Evolutionary conservation across 2,888 invertebrate genomes (phyloP).

Genomic region (Pseudanteris insignis): DNA sequence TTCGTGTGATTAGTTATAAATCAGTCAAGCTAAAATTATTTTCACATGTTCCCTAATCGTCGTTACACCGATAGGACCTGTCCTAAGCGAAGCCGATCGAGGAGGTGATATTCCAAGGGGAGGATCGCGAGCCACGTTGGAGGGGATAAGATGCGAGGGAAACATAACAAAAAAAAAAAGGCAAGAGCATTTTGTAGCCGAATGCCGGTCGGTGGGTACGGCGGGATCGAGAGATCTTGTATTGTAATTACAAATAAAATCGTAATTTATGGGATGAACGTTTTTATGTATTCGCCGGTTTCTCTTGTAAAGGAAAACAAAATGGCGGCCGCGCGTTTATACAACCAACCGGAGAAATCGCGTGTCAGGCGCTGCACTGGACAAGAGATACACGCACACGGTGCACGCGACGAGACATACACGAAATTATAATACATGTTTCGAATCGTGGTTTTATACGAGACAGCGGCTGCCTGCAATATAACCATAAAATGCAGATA

Average conservation of each 20-base stretch:
- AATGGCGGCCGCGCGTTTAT: conserved; percentile 27
- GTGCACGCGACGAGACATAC: conserved; percentile 45
- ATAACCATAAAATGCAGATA: conserved; percentile 66
- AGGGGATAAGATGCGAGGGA: too few relatives aligned
- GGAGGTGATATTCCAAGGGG: too few relatives aligned
- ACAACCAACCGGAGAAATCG: conserved; percentile 46
- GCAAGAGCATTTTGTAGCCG: too few relatives aligned
- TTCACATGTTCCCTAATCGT: too few relatives aligned
- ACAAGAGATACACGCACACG: conserved; percentile 42
- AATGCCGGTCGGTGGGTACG: too few relatives aligned
- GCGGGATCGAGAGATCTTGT: too few relatives aligned
- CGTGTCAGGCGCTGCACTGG: conserved; percentile 41
- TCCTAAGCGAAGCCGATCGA: too few relatives aligned
- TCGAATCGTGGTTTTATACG: conserved; percentile 56
- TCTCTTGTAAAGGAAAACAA: conserved; percentile 33
- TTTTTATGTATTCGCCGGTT: conserved; percentile 11
- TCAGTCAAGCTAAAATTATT: too few relatives aligned
- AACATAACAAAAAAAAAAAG: too few relatives aligned
- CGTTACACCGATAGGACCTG: too few relatives aligned
- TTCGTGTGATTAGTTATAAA: too few relatives aligned
- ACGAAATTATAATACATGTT: conserved; percentile 60
- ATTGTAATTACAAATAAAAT: conserved; percentile 21
- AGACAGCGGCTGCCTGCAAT: conserved; percentile 60
- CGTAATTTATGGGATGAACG: conserved; percentile 12
- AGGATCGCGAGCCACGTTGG: too few relatives aligned